Evolutionary conservation across 1,140 invertebrate genomes (phyloP).

Genomic region (Linepithema humile): DNA sequence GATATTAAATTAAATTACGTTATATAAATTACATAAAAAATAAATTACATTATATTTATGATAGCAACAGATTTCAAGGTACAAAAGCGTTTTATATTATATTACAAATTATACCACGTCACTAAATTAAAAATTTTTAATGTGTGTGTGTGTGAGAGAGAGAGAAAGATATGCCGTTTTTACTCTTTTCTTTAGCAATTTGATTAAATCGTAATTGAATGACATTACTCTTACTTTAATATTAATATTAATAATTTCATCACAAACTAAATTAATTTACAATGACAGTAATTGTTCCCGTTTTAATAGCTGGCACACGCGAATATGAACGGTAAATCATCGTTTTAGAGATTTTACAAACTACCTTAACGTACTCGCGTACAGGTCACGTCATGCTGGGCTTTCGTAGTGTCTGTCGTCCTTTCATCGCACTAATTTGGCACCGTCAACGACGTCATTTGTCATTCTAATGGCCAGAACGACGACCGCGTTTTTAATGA

Average conservation of each 20-base stretch:
- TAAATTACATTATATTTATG: neutral
- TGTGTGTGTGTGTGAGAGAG: no score
- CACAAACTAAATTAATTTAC: neutral
- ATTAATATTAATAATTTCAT: neutral
- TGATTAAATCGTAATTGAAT: neutral
- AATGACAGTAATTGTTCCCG: neutral
- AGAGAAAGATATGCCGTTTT: neutral
- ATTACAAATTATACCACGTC: neutral
- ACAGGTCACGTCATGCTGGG: slow-evolving; percentile 32
- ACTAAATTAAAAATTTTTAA: no score
- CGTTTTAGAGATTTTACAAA: slow-evolving; percentile 60
- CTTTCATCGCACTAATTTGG: slow-evolving; percentile 82
- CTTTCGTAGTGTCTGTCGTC: slow-evolving; percentile 58
- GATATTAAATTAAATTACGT: no score
- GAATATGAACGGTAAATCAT: slow-evolving; percentile 13
- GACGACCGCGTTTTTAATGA: slow-evolving; percentile 80
- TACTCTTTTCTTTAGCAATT: neutral
- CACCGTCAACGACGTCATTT: slow-evolving; percentile 82
- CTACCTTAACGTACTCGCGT: slow-evolving; percentile 35
- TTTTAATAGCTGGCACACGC: neutral
- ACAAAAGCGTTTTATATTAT: neutral
- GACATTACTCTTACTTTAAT: neutral
- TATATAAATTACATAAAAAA: no score
- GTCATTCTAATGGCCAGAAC: slow-evolving; percentile 82
- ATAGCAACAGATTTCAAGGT: neutral